Percentiles rank a stretch among this genome's conserved stretches.
Evolutionary conservation across 2,797 vertebrate genomes (phyloP).

Genomic region (Thalassophryne amazonica): DNA sequence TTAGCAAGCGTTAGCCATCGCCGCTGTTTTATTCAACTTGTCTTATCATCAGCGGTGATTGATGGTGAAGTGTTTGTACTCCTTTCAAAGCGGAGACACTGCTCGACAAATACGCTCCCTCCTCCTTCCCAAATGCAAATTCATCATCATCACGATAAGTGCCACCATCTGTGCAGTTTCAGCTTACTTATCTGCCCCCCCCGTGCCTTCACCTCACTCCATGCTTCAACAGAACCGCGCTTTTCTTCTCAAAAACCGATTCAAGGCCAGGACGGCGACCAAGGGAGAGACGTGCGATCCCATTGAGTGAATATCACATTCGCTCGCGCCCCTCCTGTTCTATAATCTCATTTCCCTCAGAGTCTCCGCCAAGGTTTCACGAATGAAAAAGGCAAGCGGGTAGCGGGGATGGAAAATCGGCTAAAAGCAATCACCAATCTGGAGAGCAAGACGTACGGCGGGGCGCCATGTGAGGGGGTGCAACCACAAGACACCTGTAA

Average conservation of each 20-base stretch:
- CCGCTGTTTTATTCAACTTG: constrained; percentile 27
- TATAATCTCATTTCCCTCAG: constrained; percentile 71
- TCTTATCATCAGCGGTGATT: constrained; percentile 70
- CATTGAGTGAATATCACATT: constrained; percentile 65
- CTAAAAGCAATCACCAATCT: constrained; percentile 60
- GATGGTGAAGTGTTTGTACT: constrained; percentile 74
- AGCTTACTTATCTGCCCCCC: constrained; percentile 62
- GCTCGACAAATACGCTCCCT: constrained; percentile 23
- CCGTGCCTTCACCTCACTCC: constrained; percentile 50
- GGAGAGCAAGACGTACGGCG: constrained; percentile 16
- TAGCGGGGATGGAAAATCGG: constrained; percentile 38
- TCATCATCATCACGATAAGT: constrained; percentile 68
- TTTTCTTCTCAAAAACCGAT: constrained; percentile 40
- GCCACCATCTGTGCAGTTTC: constrained; percentile 67
- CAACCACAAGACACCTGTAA: constrained; percentile 62
- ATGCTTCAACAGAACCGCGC: constrained; percentile 53
- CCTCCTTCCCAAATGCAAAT: constrained; percentile 58
- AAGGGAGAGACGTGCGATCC: constrained; percentile 40
- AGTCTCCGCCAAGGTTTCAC: constrained; percentile 55
- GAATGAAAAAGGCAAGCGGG: constrained; percentile 51
- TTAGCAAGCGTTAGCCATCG: constrained; percentile 22
- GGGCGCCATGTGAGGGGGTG: constrained; percentile 16
- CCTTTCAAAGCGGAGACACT: constrained; percentile 45
- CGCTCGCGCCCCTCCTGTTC: constrained; percentile 39
- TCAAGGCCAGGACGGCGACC: constrained; percentile 40